These are phyloP conservation scores for Rhinogobius similis DNA, from an alignment of 2,113 vertebrate genomes.

Conservation along the genomic window DNA sequence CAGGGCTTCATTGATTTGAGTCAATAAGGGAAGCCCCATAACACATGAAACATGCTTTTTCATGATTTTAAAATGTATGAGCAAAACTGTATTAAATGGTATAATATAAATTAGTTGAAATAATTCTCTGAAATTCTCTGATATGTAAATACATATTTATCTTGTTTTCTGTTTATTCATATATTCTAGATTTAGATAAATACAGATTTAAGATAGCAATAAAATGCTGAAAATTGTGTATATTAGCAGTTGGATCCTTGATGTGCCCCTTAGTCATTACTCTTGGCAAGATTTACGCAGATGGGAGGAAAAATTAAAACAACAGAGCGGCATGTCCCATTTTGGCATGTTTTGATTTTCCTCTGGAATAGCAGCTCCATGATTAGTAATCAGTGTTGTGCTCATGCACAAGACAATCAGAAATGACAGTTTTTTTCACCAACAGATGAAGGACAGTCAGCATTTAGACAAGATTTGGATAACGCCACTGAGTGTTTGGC, in stretches of 20 bases:
- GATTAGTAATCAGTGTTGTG: slow-evolving; percentile 66
- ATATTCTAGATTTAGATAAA: background rate
- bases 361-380: slow-evolving; percentile 41
- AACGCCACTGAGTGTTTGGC: slow-evolving; percentile 32
- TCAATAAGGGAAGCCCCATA: too few species aligned
- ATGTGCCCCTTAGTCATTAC: slow-evolving; percentile 20
- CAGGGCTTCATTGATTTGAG: too few species aligned
- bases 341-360: slow-evolving; percentile 19
- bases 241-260: slow-evolving; percentile 3
- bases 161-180: background rate
- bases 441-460: slow-evolving; percentile 60
- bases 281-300: slow-evolving; percentile 19
- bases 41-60: too few species aligned
- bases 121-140: too few species aligned
- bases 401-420: slow-evolving; percentile 54
- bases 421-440: slow-evolving; percentile 34
- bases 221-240: slow-evolving; percentile 32
- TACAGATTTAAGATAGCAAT: background rate
- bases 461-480: slow-evolving; percentile 46
- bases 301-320: slow-evolving; percentile 43
- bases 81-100: too few species aligned
- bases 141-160: background rate
- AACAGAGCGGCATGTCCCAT: slow-evolving; percentile 31
- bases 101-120: too few species aligned
- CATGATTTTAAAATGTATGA: too few species aligned